Evolutionary conservation across 2,888 invertebrate genomes (phyloP).

Genomic region (Coelinius sp.): DNA sequence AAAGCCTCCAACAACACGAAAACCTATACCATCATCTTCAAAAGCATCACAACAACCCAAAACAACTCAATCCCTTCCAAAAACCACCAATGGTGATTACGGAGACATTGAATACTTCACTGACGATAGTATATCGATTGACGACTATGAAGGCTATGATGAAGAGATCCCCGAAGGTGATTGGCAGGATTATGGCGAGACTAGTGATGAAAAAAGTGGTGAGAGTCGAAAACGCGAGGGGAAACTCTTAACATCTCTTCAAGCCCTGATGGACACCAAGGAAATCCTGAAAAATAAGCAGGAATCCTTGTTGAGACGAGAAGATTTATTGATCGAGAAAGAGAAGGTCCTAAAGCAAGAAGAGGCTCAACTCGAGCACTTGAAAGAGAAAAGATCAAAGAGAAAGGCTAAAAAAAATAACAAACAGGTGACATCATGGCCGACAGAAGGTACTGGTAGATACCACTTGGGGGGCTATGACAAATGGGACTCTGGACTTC

Average conservation of each 20-base stretch:
- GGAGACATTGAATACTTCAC: constrained; percentile 33
- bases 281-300: constrained; percentile 18
- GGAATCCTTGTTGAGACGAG: constrained; percentile 29
- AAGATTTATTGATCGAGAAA: constrained; percentile 30
- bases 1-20: no score
- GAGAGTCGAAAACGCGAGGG: neutral
- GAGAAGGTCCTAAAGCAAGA: constrained; percentile 2
- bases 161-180: neutral
- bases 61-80: neutral
- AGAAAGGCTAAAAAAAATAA: neutral
- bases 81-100: constrained; percentile 2
- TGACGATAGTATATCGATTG: neutral
- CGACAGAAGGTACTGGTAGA: constrained; percentile 33
- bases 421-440: constrained; percentile 26
- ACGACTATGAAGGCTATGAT: constrained; percentile 18
- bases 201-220: constrained; percentile 3
- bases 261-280: constrained; percentile 22
- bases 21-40: neutral
- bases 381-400: neutral
- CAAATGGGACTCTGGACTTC: constrained; percentile 24
- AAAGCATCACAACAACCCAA: neutral
- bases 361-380: neutral
- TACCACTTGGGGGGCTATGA: constrained; percentile 36
- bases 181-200: neutral
- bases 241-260: neutral